These are phyloP conservation scores for Coelopa pilipes DNA, from an alignment of 2,888 invertebrate species.

Conservation along the genomic window DNA sequence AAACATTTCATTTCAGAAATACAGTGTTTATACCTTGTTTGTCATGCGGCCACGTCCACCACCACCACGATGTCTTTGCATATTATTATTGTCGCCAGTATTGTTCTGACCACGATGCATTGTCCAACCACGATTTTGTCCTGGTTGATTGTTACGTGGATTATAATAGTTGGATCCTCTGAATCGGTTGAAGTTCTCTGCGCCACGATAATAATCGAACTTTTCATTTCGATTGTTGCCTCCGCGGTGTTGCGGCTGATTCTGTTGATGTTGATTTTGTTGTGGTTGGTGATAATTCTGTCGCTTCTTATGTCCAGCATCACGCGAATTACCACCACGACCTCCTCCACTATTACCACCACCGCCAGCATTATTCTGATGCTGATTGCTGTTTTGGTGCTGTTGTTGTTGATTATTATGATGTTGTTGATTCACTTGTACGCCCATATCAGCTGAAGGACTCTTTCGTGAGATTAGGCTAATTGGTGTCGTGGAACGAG, in stretches of 20 bases:
- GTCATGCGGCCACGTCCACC: conserved; percentile 64
- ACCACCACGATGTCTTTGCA: conserved; percentile 61
- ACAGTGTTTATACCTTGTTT: conserved; percentile 23
- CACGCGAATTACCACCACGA: conserved; percentile 63
- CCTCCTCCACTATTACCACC: conserved; percentile 55
- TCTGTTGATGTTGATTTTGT: conserved; percentile 49
- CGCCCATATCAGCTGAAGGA: conserved; percentile 86
- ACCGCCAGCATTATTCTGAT: conserved; percentile 70
- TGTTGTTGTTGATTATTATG: conserved; percentile 46
- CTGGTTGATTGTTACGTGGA: conserved; percentile 60
- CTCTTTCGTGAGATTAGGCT: conserved; percentile 81
- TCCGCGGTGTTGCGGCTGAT: conserved; percentile 46
- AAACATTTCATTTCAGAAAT: not conserved
- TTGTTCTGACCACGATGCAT: conserved; percentile 58
- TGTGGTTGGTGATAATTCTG: conserved; percentile 61
- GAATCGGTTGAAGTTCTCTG: conserved; percentile 58
- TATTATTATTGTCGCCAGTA: conserved; percentile 48
- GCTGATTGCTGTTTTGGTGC: conserved; percentile 47
- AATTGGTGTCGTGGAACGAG: conserved; percentile 85
- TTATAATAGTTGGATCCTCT: conserved; percentile 55
- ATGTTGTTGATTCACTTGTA: conserved; percentile 71
- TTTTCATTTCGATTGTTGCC: conserved; percentile 51
- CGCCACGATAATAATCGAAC: conserved; percentile 59
- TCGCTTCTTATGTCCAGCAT: conserved; percentile 62
- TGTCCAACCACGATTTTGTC: conserved; percentile 60